Evolutionary conservation across 2,113 vertebrate species (phyloP), one percentile per base, ranked within the genome.

Genomic region (Cavia porcellus): DNA sequence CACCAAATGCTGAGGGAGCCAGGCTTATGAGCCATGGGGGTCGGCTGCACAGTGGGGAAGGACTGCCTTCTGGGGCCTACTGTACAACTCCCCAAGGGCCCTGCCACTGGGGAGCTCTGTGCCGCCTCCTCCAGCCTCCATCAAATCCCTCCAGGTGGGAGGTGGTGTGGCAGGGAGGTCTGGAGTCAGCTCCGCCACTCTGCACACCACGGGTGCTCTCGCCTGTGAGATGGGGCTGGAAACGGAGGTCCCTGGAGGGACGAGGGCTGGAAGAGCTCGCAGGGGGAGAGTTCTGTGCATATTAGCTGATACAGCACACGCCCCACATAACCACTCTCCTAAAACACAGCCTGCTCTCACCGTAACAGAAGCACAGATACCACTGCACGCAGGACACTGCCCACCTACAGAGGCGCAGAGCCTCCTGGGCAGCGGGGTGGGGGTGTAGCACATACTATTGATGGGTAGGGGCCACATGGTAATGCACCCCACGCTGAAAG

Each of bases 371-470:
- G 57, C 0, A 15, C 32, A 38, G 17, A 28, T 59, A 45, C 68
- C 32, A 42, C 0, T 10, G 12, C 17, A 30, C 47, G 12, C 42
- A 45, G 50, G 3, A 1, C 64, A 5, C 32, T 0, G 47, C 2
- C 30, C 55, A 84, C 42, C 12, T 24, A 5, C 32, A 15, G 12
- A 24, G 62, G 47, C 35, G 3, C 25, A 70, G 66, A 13, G 3
- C 17, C 25, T 9, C 0, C 55, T 1, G 35, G 0, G 45, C 6
- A 1, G 35, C 7, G 61, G 17, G 55, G 55, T 5, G 55, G 55
- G 0, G 79, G n/a, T 25, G 0, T 8, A 2, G 7, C 1, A 3
- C 1, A 1, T 0, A 1, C 30, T 0, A 7, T 0, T 1, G 50
- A 3, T 0, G 68, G 83, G 11, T 3, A 45, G 35, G 10, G 86